Evolutionary conservation across 1,140 invertebrate genomes (phyloP), one percentile per base, ranked within the genome.

Genomic region (Pantala flavescens): DNA sequence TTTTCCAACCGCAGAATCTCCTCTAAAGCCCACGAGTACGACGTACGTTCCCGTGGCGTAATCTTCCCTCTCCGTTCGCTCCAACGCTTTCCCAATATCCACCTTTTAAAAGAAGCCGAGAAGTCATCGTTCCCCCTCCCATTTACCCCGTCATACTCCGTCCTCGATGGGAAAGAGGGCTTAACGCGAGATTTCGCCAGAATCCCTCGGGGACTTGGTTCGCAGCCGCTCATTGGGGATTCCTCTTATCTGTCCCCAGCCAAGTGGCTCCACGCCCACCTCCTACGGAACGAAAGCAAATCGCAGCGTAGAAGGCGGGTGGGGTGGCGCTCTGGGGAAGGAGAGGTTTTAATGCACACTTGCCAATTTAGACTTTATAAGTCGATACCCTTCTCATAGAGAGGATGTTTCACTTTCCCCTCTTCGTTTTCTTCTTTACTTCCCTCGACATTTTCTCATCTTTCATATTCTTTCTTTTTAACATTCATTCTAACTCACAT

Each of bases 121-220:
- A 63, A 63, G 49, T 63, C 49, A 63, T 12, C 49, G 49, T 63
- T 63, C 49, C 12, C 49, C 28, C 49, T 63, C 49, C 49, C 49
- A 63, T 63, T 63, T 63, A 63, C 49, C n/a, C 49, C 49, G 49
- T 63, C 49, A 63, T 63, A 63, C 49, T 63, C 49, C 49, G 49
- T 12, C 49, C 49, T 5, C 49, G 12, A 21, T 19, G 49, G 49
- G n/a, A 21, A 21, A 63, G 49, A 63, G 14, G 49, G 49, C 49
- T 63, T 63, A 63, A 63, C 49, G 49, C 49, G 49, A 63, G 49
- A 63, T 63, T 63, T 63, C 49, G 12, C 49, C 5, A 12, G n/a
- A 21, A 63, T 19, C n/a, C 49, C 49, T 21, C 5, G 14, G 49
- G 49, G 49, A 63, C 14, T 14, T 16, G n/a, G 49, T 12, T 63